These are phyloP conservation scores for Xylota sylvarum DNA, from an alignment of 2,888 invertebrate genomes.

Conservation along the genomic window DNA sequence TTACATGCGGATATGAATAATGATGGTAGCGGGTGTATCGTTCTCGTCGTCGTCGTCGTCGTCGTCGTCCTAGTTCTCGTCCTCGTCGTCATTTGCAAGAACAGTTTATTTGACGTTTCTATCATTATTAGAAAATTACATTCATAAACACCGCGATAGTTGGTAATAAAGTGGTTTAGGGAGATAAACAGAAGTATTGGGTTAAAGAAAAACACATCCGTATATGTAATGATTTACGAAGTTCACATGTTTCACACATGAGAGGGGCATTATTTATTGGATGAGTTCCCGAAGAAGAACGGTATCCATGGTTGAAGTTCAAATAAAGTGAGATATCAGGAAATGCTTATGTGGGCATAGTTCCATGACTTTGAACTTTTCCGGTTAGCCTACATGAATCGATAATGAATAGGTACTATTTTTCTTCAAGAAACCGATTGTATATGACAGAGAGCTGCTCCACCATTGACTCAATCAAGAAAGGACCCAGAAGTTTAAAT, in stretches of 20 bases:
- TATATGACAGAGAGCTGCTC: no score
- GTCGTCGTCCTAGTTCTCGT: neutral
- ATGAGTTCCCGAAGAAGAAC: no score
- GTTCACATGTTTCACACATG: neutral
- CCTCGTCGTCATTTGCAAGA: neutral
- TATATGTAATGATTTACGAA: neutral
- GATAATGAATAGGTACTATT: no score
- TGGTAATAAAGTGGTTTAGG: slow-evolving; percentile 12
- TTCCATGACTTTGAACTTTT: no score
- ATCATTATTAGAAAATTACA: slow-evolving; percentile 26
- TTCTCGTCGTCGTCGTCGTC: neutral
- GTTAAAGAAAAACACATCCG: neutral
- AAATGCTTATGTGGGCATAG: no score
- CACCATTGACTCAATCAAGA: no score
- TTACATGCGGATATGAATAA: slow-evolving; percentile 44
- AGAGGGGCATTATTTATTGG: neutral
- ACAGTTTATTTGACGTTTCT: slow-evolving; percentile 25
- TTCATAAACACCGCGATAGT: slow-evolving; percentile 18
- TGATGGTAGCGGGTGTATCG: slow-evolving; percentile 11
- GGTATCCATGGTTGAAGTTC: neutral
- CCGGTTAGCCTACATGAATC: no score
- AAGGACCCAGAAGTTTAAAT: no score
- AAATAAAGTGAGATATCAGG: no score
- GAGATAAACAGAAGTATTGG: slow-evolving; percentile 5
- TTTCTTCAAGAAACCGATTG: no score